Evolutionary conservation across 2,797 vertebrate species (phyloP).

Genomic region (Eptatretus atami): DNA sequence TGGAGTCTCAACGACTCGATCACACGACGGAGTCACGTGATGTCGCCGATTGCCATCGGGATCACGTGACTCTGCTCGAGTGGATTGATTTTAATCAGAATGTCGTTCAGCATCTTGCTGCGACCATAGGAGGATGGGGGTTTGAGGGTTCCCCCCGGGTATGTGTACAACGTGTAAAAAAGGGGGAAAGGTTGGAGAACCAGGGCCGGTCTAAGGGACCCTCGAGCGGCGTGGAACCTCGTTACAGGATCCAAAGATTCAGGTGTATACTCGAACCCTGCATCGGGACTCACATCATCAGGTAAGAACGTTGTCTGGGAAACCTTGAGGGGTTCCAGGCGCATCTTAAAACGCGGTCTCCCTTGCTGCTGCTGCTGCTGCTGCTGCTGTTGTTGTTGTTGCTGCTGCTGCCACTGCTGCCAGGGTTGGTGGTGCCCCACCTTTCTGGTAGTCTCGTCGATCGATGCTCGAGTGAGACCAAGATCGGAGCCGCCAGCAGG

Average conservation of each 20-base stretch:
- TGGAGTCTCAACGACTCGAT: too few species aligned
- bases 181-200: too few species aligned
- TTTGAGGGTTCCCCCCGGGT: too few species aligned
- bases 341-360: constrained; percentile 2
- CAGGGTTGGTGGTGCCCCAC: background rate
- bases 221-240: background rate
- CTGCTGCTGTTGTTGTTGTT: background rate
- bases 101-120: too few species aligned
- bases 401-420: background rate
- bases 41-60: too few species aligned
- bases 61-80: too few species aligned
- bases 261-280: background rate
- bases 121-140: too few species aligned
- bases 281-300: background rate
- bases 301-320: background rate
- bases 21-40: too few species aligned
- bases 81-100: too few species aligned
- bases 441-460: too few species aligned
- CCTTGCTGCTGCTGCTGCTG: constrained; percentile 2
- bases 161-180: too few species aligned
- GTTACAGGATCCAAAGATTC: background rate
- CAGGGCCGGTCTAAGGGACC: background rate
- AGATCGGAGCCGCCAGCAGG: constrained; percentile 1
- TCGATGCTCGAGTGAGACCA: too few species aligned
- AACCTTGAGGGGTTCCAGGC: background rate